Conservation (phyloP, 2,888 invertebrate species). For the Empis stercorea region DNA sequence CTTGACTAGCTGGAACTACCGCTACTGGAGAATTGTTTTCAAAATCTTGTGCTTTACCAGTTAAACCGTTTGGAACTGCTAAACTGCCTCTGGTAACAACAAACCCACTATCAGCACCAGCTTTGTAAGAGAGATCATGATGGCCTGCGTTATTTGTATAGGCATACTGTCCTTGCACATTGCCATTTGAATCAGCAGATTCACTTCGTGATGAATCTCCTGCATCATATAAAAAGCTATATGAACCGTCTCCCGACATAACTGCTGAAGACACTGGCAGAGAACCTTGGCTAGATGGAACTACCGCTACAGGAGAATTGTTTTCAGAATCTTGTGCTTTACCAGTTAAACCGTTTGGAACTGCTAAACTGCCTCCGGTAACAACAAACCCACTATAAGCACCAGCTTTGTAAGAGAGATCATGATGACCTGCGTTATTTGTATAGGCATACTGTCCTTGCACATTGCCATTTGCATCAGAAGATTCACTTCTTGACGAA, state of each 20-base stretch:
- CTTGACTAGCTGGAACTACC: neutral
- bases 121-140: conserved; percentile 59
- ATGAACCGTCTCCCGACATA: conserved; percentile 3
- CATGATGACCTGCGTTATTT: conserved; percentile 59
- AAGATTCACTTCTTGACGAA: conserved; percentile 26
- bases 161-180: conserved; percentile 45
- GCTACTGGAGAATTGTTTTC: neutral
- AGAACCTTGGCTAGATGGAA: too few relatives aligned
- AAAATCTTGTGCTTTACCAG: too few relatives aligned
- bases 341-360: neutral
- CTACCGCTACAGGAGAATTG: too few relatives aligned
- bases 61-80: conserved; percentile 10
- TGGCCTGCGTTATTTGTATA: conserved; percentile 57
- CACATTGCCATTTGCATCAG: conserved; percentile 27
- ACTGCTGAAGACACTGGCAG: too few relatives aligned
- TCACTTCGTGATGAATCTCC: conserved; percentile 27
- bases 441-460: conserved; percentile 52
- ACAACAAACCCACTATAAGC: conserved; percentile 51
- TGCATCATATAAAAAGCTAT: conserved; percentile 24
- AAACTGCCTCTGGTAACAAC: conserved; percentile 31
- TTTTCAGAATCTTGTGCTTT: too few relatives aligned
- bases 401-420: conserved; percentile 60
- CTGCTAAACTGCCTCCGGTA: conserved; percentile 30
- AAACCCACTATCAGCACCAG: conserved; percentile 60
- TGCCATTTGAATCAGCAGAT: conserved; percentile 25